Conservation (phyloP, 2,797 vertebrate species). For the Gallinago stenura region DNA sequence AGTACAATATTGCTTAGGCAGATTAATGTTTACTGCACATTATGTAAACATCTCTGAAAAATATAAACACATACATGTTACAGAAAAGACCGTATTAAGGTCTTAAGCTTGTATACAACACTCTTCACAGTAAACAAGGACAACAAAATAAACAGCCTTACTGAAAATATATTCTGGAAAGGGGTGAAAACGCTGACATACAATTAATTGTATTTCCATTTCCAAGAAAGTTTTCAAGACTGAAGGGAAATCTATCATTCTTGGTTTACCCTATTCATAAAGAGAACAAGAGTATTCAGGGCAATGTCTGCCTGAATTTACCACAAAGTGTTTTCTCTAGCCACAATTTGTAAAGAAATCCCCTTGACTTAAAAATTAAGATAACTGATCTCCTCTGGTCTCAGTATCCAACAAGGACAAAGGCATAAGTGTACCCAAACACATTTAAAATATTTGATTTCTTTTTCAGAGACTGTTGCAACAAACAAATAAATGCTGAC, state of each 20-base stretch:
- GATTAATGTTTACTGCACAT: not conserved
- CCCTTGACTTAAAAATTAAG: not conserved
- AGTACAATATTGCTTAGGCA: not conserved
- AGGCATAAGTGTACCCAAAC: not conserved
- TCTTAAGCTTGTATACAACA: not conserved
- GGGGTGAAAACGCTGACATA: not conserved
- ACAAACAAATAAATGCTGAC: not conserved
- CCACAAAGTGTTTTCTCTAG: not conserved
- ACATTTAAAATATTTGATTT: not conserved
- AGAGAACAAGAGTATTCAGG: not conserved
- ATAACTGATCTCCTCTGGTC: not conserved
- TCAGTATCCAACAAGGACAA: not conserved
- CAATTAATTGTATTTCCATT: not conserved
- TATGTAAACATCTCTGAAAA: not conserved
- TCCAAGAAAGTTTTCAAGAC: not conserved
- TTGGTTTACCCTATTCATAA: not conserved
- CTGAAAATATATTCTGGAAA: not conserved
- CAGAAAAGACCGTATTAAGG: not conserved
- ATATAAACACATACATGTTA: not conserved
- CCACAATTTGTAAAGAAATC: not conserved
- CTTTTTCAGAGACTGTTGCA: not conserved
- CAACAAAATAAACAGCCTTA: not conserved
- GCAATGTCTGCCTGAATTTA: slow-evolving; percentile 31
- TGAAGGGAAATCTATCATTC: not conserved
- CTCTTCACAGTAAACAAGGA: not conserved